These are phyloP conservation scores for Phalanger gymnotis DNA, from an alignment of 2,797 vertebrate species.

Conservation along the genomic window DNA sequence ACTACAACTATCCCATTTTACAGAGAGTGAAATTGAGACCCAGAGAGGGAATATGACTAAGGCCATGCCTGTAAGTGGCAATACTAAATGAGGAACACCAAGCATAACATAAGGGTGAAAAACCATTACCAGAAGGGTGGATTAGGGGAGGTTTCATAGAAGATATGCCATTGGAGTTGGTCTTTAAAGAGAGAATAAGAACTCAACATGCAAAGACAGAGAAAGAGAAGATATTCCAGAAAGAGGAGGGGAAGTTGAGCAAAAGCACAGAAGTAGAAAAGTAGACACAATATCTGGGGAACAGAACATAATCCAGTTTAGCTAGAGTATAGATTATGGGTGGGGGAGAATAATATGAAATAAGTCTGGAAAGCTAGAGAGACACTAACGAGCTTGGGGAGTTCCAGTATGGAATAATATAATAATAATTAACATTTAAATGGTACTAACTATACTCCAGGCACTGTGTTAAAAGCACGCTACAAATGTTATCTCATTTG, in stretches of 20 bases:
- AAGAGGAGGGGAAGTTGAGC: background rate
- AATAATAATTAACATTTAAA: background rate
- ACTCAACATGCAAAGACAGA: background rate
- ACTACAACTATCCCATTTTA: background rate
- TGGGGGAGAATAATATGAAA: background rate
- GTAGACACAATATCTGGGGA: background rate
- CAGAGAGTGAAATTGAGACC: background rate
- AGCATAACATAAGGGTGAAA: background rate
- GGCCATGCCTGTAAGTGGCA: background rate
- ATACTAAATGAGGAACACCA: background rate
- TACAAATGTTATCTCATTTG: background rate
- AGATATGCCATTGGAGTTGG: background rate
- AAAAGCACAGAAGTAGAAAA: background rate
- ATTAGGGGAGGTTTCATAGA: background rate
- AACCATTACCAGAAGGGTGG: background rate
- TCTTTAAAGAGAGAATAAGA: background rate
- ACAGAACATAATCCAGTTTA: background rate
- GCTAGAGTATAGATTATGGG: background rate
- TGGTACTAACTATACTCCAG: background rate
- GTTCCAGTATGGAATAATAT: background rate
- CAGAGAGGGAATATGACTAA: background rate
- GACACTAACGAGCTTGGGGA: background rate
- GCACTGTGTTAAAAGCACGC: background rate
- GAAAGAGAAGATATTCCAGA: background rate
- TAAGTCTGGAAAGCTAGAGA: background rate